phyloP scores from a whole-genome alignment of 2,113 vertebrate species.

The Lucifuga dentata region DNA sequence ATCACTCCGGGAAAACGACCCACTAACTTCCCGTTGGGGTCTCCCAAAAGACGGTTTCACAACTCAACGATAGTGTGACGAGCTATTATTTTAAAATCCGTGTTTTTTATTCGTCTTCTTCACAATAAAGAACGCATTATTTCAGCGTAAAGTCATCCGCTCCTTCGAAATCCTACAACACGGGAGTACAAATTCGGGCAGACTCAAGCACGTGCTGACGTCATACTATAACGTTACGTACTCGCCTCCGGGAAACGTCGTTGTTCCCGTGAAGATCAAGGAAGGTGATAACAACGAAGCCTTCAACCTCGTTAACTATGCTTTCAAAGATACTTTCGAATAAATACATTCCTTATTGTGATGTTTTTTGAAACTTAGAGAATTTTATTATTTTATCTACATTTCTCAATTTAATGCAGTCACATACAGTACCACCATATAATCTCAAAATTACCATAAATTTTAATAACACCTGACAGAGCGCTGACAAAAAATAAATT shows the following conservation, averaged over 20 bases:
- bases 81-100: conserved; percentile 52
- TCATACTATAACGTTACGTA: conserved; percentile 76
- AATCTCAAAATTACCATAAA: too few relatives aligned
- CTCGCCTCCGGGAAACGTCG: conserved; percentile 72
- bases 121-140: conserved; percentile 75
- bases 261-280: conserved; percentile 51
- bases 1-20: conserved; percentile 87
- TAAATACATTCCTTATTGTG: too few relatives aligned
- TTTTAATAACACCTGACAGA: too few relatives aligned
- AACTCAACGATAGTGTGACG: conserved; percentile 50
- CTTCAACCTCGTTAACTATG: too few relatives aligned
- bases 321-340: too few relatives aligned
- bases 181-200: conserved; percentile 87
- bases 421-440: too few relatives aligned
- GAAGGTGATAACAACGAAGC: neutral
- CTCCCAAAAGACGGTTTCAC: conserved; percentile 69
- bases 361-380: too few relatives aligned
- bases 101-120: conserved; percentile 55
- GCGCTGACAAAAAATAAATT: too few relatives aligned
- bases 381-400: too few relatives aligned
- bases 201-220: conserved; percentile 84
- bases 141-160: conserved; percentile 81
- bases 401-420: too few relatives aligned
- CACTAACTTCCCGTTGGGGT: conserved; percentile 78
- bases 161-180: conserved; percentile 81